Conservation (phyloP, 1,140 invertebrate species). For the Leptinotarsa undecemlineata region DNA sequence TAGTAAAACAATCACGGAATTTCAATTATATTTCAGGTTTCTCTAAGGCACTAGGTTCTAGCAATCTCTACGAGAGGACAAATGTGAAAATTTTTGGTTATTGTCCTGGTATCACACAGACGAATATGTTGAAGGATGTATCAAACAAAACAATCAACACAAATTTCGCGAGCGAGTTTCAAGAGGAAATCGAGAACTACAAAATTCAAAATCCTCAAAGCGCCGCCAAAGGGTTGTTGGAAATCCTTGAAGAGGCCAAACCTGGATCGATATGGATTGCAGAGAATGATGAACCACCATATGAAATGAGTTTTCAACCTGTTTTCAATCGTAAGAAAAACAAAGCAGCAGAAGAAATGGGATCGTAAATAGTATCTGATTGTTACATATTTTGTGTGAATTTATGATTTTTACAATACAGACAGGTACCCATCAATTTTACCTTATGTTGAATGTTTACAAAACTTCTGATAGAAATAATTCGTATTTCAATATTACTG, state of each 20-base stretch:
- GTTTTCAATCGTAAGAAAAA: constrained; percentile 21
- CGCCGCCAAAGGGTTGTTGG: constrained; percentile 40
- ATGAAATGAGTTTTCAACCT: constrained; percentile 44
- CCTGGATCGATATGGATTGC: constrained; percentile 50
- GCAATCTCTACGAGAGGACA: constrained; percentile 41
- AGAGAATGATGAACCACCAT: constrained; percentile 46
- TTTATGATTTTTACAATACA: too few species aligned
- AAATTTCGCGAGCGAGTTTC: constrained; percentile 43
- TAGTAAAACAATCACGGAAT: too few species aligned
- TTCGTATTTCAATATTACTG: too few species aligned
- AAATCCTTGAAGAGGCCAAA: constrained; percentile 40
- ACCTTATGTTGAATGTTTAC: too few species aligned
- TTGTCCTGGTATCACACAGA: constrained; percentile 45
- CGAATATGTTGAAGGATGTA: constrained; percentile 38
- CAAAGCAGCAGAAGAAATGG: not conserved
- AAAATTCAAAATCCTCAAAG: constrained; percentile 37
- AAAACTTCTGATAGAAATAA: too few species aligned
- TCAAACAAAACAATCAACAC: constrained; percentile 42
- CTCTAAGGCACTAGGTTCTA: constrained; percentile 57
- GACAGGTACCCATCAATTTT: too few species aligned
- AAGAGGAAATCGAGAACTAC: constrained; percentile 41
- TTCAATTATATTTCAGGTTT: constrained; percentile 51
- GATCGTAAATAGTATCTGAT: too few species aligned
- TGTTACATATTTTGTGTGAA: too few species aligned
- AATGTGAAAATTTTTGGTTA: constrained; percentile 46